Conservation (phyloP, 2,797 vertebrate species). For the Enteromius radiatus region DNA sequence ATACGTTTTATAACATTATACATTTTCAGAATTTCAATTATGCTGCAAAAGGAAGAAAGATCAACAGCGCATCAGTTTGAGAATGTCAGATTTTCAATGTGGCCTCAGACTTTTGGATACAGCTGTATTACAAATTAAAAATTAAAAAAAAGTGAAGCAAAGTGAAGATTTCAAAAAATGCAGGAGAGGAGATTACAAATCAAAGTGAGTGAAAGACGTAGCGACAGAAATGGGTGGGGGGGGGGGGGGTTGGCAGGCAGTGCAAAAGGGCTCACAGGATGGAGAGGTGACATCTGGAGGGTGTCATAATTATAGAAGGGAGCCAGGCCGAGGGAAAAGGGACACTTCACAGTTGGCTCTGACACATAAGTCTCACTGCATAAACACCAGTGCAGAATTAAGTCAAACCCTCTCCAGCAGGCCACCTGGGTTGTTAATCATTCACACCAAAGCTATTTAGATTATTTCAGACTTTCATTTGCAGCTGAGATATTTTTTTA, state of each 20-base stretch:
- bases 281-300: slow-evolving; percentile 75
- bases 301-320: slow-evolving; percentile 71
- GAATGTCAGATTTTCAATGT: background rate
- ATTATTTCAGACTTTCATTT: slow-evolving; percentile 31
- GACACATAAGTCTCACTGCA: slow-evolving; percentile 42
- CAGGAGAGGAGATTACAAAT: background rate
- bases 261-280: slow-evolving; percentile 59
- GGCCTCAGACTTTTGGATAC: background rate
- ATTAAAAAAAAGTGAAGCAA: background rate
- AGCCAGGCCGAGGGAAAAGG: slow-evolving; percentile 58
- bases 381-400: slow-evolving; percentile 37
- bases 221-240: background rate
- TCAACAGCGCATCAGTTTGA: background rate
- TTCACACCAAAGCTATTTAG: slow-evolving; percentile 61
- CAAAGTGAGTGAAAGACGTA: slow-evolving; percentile 52
- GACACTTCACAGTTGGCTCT: slow-evolving; percentile 47
- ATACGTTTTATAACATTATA: too few relatives aligned
- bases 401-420: slow-evolving; percentile 29
- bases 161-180: background rate
- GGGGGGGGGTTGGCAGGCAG: slow-evolving; percentile 42
- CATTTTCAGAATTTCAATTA: too few relatives aligned
- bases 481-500: background rate
- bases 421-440: slow-evolving; percentile 74
- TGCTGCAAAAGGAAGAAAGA: background rate
- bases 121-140: too few relatives aligned